Evolutionary conservation across 2,113 vertebrate genomes (phyloP).

Genomic region (Oenanthe oenanthe): DNA sequence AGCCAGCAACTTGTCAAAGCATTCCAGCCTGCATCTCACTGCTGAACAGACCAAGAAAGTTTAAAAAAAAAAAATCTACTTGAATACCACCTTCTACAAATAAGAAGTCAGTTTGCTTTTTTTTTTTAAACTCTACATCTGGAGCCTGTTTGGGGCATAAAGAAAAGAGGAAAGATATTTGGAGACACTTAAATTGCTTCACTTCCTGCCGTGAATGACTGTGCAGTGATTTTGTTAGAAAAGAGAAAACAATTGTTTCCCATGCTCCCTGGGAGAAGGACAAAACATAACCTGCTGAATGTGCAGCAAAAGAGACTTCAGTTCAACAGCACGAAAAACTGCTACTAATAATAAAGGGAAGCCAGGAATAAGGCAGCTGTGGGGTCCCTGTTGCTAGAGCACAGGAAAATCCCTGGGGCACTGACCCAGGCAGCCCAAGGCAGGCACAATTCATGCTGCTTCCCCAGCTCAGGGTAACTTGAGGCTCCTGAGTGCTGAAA

Average conservation of each 20-base stretch:
- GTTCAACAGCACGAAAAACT: neutral
- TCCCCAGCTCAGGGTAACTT: neutral
- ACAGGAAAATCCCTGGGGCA: neutral
- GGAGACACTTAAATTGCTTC: slow-evolving; percentile 57
- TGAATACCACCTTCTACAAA: slow-evolving; percentile 30
- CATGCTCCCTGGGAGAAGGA: slow-evolving; percentile 32
- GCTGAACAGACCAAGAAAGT: neutral
- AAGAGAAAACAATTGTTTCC: slow-evolving; percentile 50
- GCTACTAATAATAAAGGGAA: neutral
- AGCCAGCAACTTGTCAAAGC: slow-evolving; percentile 35
- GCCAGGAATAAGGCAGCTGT: neutral
- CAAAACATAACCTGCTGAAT: slow-evolving; percentile 40
- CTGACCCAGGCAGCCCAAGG: neutral
- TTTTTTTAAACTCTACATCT: slow-evolving; percentile 32
- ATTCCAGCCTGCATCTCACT: neutral
- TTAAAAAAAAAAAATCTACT: neutral
- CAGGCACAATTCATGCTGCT: neutral
- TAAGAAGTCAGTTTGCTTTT: slow-evolving; percentile 15
- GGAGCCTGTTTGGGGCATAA: slow-evolving; percentile 53
- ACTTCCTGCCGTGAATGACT: slow-evolving; percentile 57
- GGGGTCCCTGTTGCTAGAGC: neutral
- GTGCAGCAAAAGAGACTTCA: neutral
- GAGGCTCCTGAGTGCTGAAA: neutral
- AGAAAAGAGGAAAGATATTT: slow-evolving; percentile 56
- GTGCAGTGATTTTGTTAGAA: slow-evolving; percentile 6